Percentiles rank a stretch among this genome's conserved stretches.
Evolutionary conservation across 2,888 invertebrate species (phyloP).

Genomic region (Chymomyza caudatula): DNA sequence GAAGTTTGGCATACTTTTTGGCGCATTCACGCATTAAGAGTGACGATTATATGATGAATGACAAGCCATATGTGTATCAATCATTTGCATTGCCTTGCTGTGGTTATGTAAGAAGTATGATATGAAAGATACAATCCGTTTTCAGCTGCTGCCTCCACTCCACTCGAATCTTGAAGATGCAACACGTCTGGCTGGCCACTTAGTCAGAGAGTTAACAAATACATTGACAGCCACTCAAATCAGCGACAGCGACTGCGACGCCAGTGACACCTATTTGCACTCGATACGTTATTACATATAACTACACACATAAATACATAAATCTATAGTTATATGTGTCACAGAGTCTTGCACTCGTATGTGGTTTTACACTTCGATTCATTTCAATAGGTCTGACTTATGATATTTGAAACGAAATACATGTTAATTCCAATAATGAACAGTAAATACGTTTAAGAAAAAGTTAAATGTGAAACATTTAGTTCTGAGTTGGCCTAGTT

Average conservation of each 20-base stretch:
- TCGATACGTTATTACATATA: background rate
- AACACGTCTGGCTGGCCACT: background rate
- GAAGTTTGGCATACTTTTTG: conserved; percentile 34
- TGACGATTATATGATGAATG: conserved; percentile 55
- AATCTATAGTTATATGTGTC: background rate
- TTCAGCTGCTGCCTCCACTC: background rate
- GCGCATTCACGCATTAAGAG: conserved; percentile 17
- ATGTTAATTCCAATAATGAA: no score
- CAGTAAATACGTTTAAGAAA: no score
- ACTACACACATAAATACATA: background rate
- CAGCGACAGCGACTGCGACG: conserved; percentile 15
- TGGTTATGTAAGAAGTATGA: background rate
- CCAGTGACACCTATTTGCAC: conserved; percentile 2
- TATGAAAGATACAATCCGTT: background rate
- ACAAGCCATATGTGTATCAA: conserved; percentile 25
- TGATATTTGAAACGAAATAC: no score
- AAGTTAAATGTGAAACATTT: no score
- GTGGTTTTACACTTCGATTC: background rate
- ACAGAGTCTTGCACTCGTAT: background rate
- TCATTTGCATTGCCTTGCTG: conserved; percentile 17
- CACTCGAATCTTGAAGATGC: background rate
- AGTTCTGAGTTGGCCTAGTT: no score
- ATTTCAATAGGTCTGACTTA: background rate
- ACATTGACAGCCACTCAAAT: conserved; percentile 42
- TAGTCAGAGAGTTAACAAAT: conserved; percentile 6